A percentile compares a stretch with the other conserved stretches of the same genome.
Conservation (phyloP, 2,888 invertebrate species). For the Julus scanicus region DNA sequence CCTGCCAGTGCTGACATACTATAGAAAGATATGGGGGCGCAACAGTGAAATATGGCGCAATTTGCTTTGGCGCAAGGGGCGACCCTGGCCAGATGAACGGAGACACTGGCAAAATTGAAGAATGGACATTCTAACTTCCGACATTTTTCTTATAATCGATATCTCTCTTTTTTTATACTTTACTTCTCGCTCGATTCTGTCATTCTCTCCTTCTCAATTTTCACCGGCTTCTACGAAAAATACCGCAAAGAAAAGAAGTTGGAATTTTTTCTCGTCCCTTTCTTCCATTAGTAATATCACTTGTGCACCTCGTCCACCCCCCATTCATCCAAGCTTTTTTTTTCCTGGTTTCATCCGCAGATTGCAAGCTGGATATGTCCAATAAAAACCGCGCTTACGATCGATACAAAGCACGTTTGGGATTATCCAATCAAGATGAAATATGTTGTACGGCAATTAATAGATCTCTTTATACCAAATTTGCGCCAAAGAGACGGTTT, state of each 20-base stretch:
- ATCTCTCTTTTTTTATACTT: not conserved
- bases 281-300: slow-evolving; percentile 9
- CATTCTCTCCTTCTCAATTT: slow-evolving; percentile 35
- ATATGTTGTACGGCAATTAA: slow-evolving; percentile 41
- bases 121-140: slow-evolving; percentile 25
- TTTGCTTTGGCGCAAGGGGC: slow-evolving; percentile 1
- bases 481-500: not conserved
- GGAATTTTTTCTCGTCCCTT: slow-evolving; percentile 26
- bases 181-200: slow-evolving; percentile 13
- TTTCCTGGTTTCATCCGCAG: not conserved
- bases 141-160: slow-evolving; percentile 38
- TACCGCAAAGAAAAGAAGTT: not conserved
- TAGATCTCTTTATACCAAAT: not conserved
- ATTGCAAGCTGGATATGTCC: not conserved
- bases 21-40: not conserved
- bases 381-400: not conserved
- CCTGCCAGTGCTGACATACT: not conserved
- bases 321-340: not conserved
- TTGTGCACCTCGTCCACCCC: slow-evolving; percentile 24
- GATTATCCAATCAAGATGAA: slow-evolving; percentile 39
- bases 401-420: slow-evolving; percentile 31
- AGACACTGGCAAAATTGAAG: slow-evolving; percentile 32
- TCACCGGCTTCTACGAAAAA: not conserved
- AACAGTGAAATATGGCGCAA: slow-evolving; percentile 34
- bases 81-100: not conserved